Evolutionary conservation across 1,140 invertebrate genomes (phyloP), one percentile per base, ranked within the genome.

Genomic region (Parasteatoda tepidariorum): DNA sequence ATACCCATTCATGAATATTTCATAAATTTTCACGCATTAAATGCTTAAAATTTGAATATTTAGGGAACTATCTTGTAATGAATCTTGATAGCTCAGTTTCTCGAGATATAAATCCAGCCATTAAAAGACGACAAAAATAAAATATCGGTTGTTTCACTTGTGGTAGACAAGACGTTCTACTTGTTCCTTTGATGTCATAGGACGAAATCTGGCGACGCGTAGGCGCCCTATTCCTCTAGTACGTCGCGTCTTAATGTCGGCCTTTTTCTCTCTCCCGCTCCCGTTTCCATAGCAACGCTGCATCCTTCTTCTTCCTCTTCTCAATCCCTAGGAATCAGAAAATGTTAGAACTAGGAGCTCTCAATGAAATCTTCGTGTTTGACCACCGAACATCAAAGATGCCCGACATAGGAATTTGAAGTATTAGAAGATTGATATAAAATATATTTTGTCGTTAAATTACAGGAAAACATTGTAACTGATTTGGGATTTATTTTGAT

Each of bases 231-330:
- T 57, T 48, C 24, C 59, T 15, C 26, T 30, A 62, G 31, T 18
- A 24, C 59, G 73, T 62, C 57, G 73, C 73, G 73, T 55, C 73
- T 62, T 55, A 6, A 48, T 62, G 73, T 76, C 73, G 73, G 73
- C 59, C 64, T 76, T 57, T n/a, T n/a, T n/a, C 13, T 26, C 59
- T 61, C 34, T 62, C 73, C 38, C 57, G 57, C 59, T 76, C 73
- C 73, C 57, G 59, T 76, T 76, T 4, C 34, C 59, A 76, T 76
- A 59, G 22, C 9, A 62, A 76, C 73, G 7, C n/a, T 33, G 73
- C 73, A 76, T 76, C 73, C 38, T 62, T 74, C 31, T 48, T 48
- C 38, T 48, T 18, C 18, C 38, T 48, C 68, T 55, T 55, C 26
- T 30, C 26, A 15, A 59, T n/a, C 54, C 30, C 28, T 59, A 34